These are phyloP conservation scores for Pempheris klunzingeri DNA, from an alignment of 2,797 vertebrate genomes.

Conservation along the genomic window DNA sequence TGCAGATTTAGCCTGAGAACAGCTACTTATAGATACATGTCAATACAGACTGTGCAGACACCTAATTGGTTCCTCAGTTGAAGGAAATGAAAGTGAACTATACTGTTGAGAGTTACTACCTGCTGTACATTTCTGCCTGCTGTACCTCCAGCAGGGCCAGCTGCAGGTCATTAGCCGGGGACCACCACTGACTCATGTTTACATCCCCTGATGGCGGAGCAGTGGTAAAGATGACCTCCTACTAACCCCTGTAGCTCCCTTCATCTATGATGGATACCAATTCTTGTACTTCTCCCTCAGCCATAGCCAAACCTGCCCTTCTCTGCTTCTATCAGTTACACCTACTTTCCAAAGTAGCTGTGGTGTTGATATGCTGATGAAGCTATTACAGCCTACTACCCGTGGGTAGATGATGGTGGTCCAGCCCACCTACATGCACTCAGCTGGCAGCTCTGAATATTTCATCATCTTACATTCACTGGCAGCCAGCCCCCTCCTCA, in stretches of 20 bases:
- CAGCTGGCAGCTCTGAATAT: neutral
- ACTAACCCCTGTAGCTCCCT: neutral
- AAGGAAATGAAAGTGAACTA: neutral
- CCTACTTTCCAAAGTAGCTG: neutral
- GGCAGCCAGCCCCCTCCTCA: neutral
- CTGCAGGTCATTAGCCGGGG: neutral
- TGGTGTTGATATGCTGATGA: neutral
- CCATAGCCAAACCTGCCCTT: neutral
- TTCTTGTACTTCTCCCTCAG: neutral
- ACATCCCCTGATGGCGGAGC: neutral
- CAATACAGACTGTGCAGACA: slow-evolving; percentile 1
- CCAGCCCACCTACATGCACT: neutral
- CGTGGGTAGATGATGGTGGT: neutral
- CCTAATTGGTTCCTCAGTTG: slow-evolving; percentile 11
- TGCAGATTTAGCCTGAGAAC: slow-evolving; percentile 17
- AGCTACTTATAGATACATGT: slow-evolving; percentile 12
- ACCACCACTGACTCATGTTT: neutral
- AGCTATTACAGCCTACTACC: neutral
- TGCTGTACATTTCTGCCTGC: slow-evolving; percentile 2
- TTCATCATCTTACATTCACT: neutral
- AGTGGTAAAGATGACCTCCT: neutral
- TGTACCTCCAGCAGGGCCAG: neutral
- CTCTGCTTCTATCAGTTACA: neutral
- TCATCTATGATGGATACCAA: neutral
- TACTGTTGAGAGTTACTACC: neutral